phyloP scores from a whole-genome alignment of 2,113 vertebrate genomes.

The Pelecanus crispus region DNA sequence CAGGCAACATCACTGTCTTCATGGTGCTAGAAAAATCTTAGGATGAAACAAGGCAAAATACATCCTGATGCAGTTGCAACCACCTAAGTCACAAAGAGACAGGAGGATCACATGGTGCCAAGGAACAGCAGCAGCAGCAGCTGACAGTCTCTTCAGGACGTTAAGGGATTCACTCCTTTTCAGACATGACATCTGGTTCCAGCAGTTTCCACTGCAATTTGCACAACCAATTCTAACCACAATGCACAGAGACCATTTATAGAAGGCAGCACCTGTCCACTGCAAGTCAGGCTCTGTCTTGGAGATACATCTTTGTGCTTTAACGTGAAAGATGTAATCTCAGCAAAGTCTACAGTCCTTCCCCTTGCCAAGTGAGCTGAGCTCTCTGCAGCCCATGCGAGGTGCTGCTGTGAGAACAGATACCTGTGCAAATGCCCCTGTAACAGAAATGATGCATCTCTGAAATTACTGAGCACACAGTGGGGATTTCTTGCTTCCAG shows the following conservation, averaged over 20 bases:
- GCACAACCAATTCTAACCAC: neutral
- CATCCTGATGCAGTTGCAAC: neutral
- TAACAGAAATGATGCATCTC: neutral
- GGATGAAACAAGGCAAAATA: neutral
- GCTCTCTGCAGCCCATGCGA: rapidly evolving
- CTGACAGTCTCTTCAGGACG: neutral
- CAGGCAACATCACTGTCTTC: neutral
- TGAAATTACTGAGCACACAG: neutral
- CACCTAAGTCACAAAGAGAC: neutral
- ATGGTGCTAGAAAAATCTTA: neutral
- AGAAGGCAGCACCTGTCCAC: neutral
- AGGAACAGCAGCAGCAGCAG: neutral
- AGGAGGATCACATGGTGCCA: neutral
- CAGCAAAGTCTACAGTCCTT: neutral
- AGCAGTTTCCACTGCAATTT: neutral
- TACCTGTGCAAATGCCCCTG: neutral
- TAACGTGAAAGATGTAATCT: neutral
- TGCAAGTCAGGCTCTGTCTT: neutral
- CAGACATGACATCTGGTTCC: neutral
- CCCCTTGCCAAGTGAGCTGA: no score
- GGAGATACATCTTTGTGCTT: neutral
- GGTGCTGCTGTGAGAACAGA: neutral
- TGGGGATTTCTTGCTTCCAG: neutral
- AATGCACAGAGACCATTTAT: neutral
- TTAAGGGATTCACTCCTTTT: neutral